Evolutionary conservation across 2,888 invertebrate species (phyloP).

Genomic region (Drosophila nigritarsus): DNA sequence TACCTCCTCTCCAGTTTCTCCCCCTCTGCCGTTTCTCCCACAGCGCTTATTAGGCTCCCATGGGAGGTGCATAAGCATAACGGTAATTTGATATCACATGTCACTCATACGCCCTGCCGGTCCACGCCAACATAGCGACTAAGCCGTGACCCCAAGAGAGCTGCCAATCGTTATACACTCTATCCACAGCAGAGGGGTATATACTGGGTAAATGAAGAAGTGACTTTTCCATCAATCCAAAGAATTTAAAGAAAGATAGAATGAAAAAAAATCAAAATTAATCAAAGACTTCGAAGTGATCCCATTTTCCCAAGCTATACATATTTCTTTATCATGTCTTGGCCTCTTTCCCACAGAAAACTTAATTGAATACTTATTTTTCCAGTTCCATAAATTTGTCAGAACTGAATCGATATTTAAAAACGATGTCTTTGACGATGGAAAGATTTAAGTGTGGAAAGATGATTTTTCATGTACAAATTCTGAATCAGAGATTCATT

Average conservation of each 20-base stretch:
- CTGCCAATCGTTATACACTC: slow-evolving; percentile 42
- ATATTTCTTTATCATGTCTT: neutral
- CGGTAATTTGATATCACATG: slow-evolving; percentile 66
- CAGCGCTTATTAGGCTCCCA: slow-evolving; percentile 33
- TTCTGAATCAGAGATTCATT: neutral
- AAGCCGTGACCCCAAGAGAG: slow-evolving; percentile 23
- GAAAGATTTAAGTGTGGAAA: neutral
- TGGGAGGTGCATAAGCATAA: slow-evolving; percentile 51
- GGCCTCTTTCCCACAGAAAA: neutral
- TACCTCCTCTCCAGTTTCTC: slow-evolving; percentile 1
- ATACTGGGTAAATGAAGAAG: slow-evolving; percentile 1
- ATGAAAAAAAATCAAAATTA: neutral
- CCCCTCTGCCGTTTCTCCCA: slow-evolving; percentile 1
- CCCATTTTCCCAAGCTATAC: neutral
- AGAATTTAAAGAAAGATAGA: neutral
- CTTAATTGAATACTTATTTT: neutral
- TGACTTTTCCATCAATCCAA: neutral
- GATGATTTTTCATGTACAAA: neutral
- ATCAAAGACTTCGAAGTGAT: neutral
- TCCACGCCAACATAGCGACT: slow-evolving; percentile 29
- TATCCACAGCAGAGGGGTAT: neutral
- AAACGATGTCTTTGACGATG: neutral
- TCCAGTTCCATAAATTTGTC: neutral
- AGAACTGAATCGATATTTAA: neutral
- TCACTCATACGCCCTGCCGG: slow-evolving; percentile 54